These are phyloP conservation scores for Calosoma granatense DNA, from an alignment of 1,140 invertebrate species.

Conservation along the genomic window DNA sequence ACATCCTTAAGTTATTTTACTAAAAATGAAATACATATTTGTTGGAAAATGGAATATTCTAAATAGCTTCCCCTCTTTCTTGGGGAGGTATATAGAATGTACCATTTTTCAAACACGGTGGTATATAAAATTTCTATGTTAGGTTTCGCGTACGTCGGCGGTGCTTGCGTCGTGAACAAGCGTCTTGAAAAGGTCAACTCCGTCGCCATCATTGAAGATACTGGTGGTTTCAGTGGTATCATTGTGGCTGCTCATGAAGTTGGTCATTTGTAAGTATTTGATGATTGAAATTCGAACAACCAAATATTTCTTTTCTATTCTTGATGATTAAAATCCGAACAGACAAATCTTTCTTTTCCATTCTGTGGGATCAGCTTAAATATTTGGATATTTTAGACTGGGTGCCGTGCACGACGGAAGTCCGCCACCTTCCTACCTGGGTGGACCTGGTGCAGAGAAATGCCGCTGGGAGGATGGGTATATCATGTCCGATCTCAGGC, in stretches of 20 bases:
- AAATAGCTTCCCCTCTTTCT: no score
- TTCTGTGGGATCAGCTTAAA: slow-evolving; percentile 10
- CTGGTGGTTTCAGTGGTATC: slow-evolving; percentile 90
- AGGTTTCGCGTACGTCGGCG: slow-evolving; percentile 94
- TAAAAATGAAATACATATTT: no score
- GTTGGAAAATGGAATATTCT: no score
- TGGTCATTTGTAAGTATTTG: slow-evolving; percentile 80
- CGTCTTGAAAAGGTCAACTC: slow-evolving; percentile 91
- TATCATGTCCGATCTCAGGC: slow-evolving; percentile 90
- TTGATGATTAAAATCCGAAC: no score
- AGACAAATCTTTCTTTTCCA: no score
- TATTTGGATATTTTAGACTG: slow-evolving; percentile 45
- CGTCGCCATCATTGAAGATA: slow-evolving; percentile 93
- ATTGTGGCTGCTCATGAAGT: slow-evolving; percentile 95
- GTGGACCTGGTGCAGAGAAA: slow-evolving; percentile 89
- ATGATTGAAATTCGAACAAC: neutral
- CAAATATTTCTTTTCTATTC: no score
- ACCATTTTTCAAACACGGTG: no score
- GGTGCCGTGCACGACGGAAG: slow-evolving; percentile 93
- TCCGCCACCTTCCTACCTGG: slow-evolving; percentile 85
- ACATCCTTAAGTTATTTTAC: no score
- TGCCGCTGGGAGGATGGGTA: slow-evolving; percentile 94
- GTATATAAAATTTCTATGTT: no score
- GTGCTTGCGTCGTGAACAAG: slow-evolving; percentile 92
- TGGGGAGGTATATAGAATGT: no score